phyloP scores from a whole-genome alignment of 2,888 invertebrate species.

The Druceiella hillmani region DNA sequence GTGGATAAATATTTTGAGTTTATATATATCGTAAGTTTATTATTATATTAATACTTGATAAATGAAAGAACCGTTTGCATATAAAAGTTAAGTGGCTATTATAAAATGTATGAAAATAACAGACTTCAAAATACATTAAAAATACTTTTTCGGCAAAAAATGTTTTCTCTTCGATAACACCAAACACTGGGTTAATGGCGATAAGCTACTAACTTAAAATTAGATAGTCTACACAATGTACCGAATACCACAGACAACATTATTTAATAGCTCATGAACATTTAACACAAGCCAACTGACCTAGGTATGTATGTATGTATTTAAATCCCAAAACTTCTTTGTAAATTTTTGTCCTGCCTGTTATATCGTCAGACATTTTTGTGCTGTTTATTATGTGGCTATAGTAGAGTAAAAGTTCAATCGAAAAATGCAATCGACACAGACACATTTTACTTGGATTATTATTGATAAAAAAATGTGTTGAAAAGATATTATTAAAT shows the following conservation, averaged over 20 bases:
- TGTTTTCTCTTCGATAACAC: conserved; percentile 13
- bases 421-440: no score
- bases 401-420: no score
- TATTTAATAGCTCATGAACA: conserved; percentile 16
- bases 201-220: conserved; percentile 18
- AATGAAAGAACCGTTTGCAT: conserved; percentile 14
- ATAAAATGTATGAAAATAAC: conserved; percentile 13
- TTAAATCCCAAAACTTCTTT: no score
- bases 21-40: no score
- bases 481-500: no score
- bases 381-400: no score
- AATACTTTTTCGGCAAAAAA: conserved; percentile 17
- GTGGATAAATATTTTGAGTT: no score
- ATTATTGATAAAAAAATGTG: no score
- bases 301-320: conserved; percentile 14
- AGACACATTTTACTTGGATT: no score
- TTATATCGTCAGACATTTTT: no score
- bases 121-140: conserved; percentile 16
- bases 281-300: conserved; percentile 17
- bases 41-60: conserved; percentile 17
- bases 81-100: conserved; percentile 16
- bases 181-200: conserved; percentile 16
- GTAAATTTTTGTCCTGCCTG: no score
- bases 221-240: conserved; percentile 14
- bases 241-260: conserved; percentile 17